phyloP scores from a whole-genome alignment of 2,888 invertebrate genomes.

The Hirtodrosophila duncani region DNA sequence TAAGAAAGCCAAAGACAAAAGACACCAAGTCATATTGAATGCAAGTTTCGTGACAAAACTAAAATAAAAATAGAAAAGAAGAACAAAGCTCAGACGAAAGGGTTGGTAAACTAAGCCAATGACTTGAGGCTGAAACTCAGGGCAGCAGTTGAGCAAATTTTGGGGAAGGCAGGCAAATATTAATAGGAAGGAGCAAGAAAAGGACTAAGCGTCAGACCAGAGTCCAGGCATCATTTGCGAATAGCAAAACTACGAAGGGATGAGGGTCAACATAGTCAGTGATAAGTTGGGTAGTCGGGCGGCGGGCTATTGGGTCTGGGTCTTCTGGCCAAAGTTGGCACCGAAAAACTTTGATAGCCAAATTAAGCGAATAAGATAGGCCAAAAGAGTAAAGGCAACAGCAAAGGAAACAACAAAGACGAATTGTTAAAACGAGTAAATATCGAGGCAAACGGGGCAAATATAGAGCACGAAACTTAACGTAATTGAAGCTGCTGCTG shows the following conservation, averaged over 20 bases:
- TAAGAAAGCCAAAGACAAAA: slow-evolving; percentile 20
- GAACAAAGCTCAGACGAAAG: slow-evolving; percentile 8
- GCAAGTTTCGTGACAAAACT: slow-evolving; percentile 24
- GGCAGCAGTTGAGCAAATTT: no score
- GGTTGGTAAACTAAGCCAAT: slow-evolving; percentile 9
- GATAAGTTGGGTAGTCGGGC: no score
- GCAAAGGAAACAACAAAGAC: slow-evolving; percentile 13
- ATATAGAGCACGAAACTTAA: slow-evolving; percentile 43
- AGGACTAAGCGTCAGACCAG: no score
- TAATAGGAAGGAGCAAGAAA: slow-evolving; percentile 9
- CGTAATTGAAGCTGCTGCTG: slow-evolving; percentile 58
- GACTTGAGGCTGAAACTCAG: slow-evolving; percentile 2
- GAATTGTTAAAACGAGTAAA: slow-evolving; percentile 34
- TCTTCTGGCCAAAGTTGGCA: slow-evolving; percentile 30
- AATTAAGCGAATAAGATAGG: slow-evolving; percentile 47
- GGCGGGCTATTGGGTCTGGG: background rate
- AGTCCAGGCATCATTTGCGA: no score
- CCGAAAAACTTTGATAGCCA: slow-evolving; percentile 45
- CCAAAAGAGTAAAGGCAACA: slow-evolving; percentile 5
- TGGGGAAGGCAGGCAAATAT: slow-evolving; percentile 18
- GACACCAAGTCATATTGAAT: slow-evolving; percentile 35
- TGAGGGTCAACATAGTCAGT: no score
- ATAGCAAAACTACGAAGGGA: slow-evolving; percentile 11
- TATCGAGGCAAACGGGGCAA: slow-evolving; percentile 18
- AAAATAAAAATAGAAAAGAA: background rate